A percentile compares a stretch with the other conserved stretches of the same genome.
phyloP scores from a whole-genome alignment of 1,140 invertebrate genomes.

The Piezodorus guildinii region DNA sequence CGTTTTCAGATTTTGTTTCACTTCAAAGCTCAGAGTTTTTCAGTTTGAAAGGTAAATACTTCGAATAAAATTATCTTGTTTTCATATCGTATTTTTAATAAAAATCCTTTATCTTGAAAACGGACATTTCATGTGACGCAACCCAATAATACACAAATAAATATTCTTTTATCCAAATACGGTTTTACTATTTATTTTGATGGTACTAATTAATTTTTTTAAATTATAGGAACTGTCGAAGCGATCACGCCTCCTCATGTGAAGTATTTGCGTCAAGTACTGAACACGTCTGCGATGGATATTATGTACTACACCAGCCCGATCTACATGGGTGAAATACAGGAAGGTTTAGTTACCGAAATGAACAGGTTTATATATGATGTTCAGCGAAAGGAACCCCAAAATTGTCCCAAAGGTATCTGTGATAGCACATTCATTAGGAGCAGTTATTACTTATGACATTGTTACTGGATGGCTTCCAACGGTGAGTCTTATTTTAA shows the following conservation, averaged over 20 bases:
- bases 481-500: conserved; percentile 20
- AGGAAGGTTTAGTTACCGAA: conserved; percentile 52
- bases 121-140: too few species aligned
- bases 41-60: too few species aligned
- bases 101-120: too few species aligned
- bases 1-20: too few species aligned
- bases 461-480: conserved; percentile 58
- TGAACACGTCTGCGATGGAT: conserved; percentile 68
- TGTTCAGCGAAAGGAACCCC: conserved; percentile 60
- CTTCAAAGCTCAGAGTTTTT: too few species aligned
- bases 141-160: too few species aligned
- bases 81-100: too few species aligned
- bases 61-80: too few species aligned
- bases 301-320: conserved; percentile 75
- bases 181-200: too few species aligned
- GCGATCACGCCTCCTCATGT: conserved; percentile 58
- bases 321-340: conserved; percentile 60
- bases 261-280: conserved; percentile 47
- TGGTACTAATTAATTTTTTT: not conserved
- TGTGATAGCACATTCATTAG: conserved; percentile 65
- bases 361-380: conserved; percentile 58
- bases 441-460: conserved; percentile 68
- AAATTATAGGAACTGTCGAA: conserved; percentile 50
- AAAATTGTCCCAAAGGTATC: conserved; percentile 54
- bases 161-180: too few species aligned